Evolutionary conservation across 2,113 vertebrate species (phyloP), one percentile per base, ranked within the genome.

Genomic region (Rhinopomastus cyanomelas): DNA sequence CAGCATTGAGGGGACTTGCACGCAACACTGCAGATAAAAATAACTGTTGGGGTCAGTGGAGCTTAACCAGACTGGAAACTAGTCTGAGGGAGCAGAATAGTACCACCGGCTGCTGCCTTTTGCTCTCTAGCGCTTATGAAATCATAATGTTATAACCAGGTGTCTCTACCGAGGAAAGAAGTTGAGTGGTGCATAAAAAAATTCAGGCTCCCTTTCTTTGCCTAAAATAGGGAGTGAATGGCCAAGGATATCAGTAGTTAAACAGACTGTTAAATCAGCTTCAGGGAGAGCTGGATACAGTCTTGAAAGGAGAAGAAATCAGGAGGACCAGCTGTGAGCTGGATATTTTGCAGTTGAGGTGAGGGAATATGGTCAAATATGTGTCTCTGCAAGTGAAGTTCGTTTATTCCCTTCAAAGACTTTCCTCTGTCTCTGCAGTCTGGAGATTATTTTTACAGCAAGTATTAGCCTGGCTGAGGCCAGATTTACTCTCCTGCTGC

Each of bases 331-430:
- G 90, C 92, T 96, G 93, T 34, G 73, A 86, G 82, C 81, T 71
- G 88, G 92, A 88, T 77, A 77, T 69, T 85, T 76, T 93, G 87
- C 64, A 69, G 75, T 69, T n/a, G 62, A 88, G 93, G 82, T 96
- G 95, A 96, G 83, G 90, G 95, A 96, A 95, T 96, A 64, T 3
- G 27, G 85, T 82, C 67, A 94, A 85, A 65, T 68, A 92, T 67
- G 86, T 44, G 85, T 32, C 82, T 95, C 60, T 88, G 75, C 5
- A 11, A 89, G 71, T n/a, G 37, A 90, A 68, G 74, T 34, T 69
- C 12, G 65, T 55, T n/a, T 62, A 86, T 64, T 93, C 77, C 59
- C 84, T 92, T 92, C 72, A 93, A 93, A 84, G 85, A 2, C 77
- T 81, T 80, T 18, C 32, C 44, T 80, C 4, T 2, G 20, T 85